Evolutionary conservation across 2,888 invertebrate genomes (phyloP), one percentile per base, ranked within the genome.

Genomic region (Drosophila macrospina): DNA sequence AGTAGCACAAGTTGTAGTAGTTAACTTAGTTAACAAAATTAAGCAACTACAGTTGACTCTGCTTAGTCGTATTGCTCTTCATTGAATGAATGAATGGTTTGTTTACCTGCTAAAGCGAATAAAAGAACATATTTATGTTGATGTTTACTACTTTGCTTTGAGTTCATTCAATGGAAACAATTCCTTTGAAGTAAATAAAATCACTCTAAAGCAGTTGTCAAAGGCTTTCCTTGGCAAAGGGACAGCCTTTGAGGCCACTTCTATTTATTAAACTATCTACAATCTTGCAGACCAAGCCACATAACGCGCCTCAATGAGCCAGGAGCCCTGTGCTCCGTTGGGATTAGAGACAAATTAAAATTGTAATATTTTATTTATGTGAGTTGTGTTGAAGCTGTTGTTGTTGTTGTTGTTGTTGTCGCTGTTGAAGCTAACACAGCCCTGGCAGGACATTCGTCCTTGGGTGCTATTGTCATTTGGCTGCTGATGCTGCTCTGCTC

Each of bases 281-380:
- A 20, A 20, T n/a, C n/a, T n/a, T n/a, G 26, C 16, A 60, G 28
- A 41, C 32, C 51, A 52, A 59, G 11, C 74, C 67, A 47, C 51
- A 62, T 30, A 48, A 44, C 20, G 32, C 45, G 61, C 52, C 32
- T 15, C 26, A 50, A 65, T 34, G 61, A 62, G 52, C 62, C 65
- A 61, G 34, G 41, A 44, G 73, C 62, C 64, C 67, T 47, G 50
- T 68, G 74, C 73, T 79, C 80, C 63, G 60, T 48, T 66, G 81
- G 87, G 86, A 86, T 87, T 84, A 86, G 86, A 80, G 85, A 85
- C 86, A 86, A 86, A 86, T 86, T 86, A 87, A 86, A 86, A 86
- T 78, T 87, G 84, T 86, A 86, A 86, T 87, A 86, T 84, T 82
- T 87, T 87, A 86, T 86, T 86, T 87, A 86, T 86, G 82, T 72